Evolutionary conservation across 2,888 invertebrate genomes (phyloP).

Genomic region (Meteorus cinctellus): DNA sequence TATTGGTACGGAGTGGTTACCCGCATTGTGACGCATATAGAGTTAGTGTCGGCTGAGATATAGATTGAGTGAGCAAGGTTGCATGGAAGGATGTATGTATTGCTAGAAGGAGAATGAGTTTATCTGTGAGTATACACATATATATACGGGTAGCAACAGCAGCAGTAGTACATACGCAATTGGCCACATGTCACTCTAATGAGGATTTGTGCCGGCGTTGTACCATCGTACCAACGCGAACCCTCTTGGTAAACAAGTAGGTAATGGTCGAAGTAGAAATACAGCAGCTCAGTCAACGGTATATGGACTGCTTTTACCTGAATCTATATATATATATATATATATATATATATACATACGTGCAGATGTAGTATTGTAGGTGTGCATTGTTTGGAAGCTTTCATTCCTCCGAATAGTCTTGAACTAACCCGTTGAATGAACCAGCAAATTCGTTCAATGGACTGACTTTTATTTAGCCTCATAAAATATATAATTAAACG

Average conservation of each 20-base stretch:
- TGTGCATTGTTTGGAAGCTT: background rate
- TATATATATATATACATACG: background rate
- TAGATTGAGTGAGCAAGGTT: slow-evolving; percentile 6
- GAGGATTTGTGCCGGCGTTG: slow-evolving; percentile 45
- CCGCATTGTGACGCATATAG: slow-evolving; percentile 8
- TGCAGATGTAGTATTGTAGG: background rate
- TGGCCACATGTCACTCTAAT: slow-evolving; percentile 42
- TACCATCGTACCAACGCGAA: slow-evolving; percentile 24
- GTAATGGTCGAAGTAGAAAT: slow-evolving; percentile 34
- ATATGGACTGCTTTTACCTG: background rate
- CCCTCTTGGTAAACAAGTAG: slow-evolving; percentile 36
- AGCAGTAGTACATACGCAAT: slow-evolving; percentile 36
- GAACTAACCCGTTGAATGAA: no score
- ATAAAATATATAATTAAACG: no score
- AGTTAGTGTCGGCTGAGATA: background rate
- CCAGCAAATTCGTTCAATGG: no score
- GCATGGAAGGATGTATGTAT: slow-evolving; percentile 3
- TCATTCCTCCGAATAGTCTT: no score
- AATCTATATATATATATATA: background rate
- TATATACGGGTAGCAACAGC: background rate
- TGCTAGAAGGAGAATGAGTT: slow-evolving; percentile 2
- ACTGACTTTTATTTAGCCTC: no score
- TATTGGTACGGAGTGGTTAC: background rate
- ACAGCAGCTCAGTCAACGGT: slow-evolving; percentile 1
- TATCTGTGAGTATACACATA: background rate